Conservation (phyloP, 2,888 invertebrate genomes). For the Dryomyza anilis region DNA sequence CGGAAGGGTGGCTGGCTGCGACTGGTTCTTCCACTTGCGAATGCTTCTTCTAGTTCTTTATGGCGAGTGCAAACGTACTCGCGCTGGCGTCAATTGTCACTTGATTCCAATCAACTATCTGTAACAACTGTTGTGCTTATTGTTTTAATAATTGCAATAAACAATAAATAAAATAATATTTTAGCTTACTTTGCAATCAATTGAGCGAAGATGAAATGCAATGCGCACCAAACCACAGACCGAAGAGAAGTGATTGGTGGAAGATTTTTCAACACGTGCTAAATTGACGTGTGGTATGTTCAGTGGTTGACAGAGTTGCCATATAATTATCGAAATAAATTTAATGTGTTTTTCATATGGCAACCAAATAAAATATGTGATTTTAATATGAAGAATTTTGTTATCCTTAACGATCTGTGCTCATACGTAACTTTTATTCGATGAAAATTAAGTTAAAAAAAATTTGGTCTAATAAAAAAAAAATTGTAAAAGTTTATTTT, state of each 20-base stretch:
- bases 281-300: neutral
- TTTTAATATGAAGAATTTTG: no score
- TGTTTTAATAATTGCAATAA: no score
- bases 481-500: no score
- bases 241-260: neutral
- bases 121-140: no score
- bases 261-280: neutral
- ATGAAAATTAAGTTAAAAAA: no score
- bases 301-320: neutral
- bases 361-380: no score
- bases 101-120: neutral
- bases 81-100: neutral
- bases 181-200: conserved; percentile 1
- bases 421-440: no score
- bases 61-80: neutral
- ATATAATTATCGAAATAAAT: neutral
- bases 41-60: neutral
- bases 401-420: no score
- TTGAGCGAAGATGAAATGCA: neutral
- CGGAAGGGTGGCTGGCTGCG: neutral
- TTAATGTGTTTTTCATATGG: no score
- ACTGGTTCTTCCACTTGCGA: no score
- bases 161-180: no score
- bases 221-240: neutral
- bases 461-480: no score